Percentiles rank a stretch among this genome's conserved stretches.
Conservation (phyloP, 2,888 invertebrate species). For the Xestia xanthographa region DNA sequence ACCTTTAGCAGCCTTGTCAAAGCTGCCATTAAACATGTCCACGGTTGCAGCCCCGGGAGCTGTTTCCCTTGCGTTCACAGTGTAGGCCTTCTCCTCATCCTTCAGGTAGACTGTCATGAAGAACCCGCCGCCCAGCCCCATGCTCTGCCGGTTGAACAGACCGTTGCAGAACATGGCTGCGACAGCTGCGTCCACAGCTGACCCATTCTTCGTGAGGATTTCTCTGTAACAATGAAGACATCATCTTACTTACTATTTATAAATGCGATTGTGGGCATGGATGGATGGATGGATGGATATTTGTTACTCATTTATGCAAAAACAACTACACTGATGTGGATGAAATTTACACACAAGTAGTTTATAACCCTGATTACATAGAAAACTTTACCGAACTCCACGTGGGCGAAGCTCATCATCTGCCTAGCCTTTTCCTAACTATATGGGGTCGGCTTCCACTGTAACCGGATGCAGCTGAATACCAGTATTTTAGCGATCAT, state of each 20-base stretch:
- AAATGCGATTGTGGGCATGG: too few relatives aligned
- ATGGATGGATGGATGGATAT: background rate
- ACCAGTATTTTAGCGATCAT: too few relatives aligned
- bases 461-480: too few relatives aligned
- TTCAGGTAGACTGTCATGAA: slow-evolving; percentile 94
- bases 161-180: slow-evolving; percentile 97
- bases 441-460: too few relatives aligned
- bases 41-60: slow-evolving; percentile 92
- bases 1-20: slow-evolving; percentile 87
- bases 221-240: slow-evolving; percentile 83
- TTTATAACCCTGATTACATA: too few relatives aligned
- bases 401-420: too few relatives aligned
- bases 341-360: background rate
- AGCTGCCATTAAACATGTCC: slow-evolving; percentile 90
- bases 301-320: background rate
- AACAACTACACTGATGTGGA: background rate
- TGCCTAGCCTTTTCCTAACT: too few relatives aligned
- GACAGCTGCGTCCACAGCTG: slow-evolving; percentile 95
- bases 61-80: slow-evolving; percentile 94
- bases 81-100: slow-evolving; percentile 90
- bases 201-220: slow-evolving; percentile 92
- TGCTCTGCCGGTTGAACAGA: slow-evolving; percentile 94
- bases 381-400: too few relatives aligned
- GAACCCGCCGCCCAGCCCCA: slow-evolving; percentile 95
- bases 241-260: background rate